phyloP scores from a whole-genome alignment of 1,140 invertebrate species.

The Aphelenchoides besseyi region DNA sequence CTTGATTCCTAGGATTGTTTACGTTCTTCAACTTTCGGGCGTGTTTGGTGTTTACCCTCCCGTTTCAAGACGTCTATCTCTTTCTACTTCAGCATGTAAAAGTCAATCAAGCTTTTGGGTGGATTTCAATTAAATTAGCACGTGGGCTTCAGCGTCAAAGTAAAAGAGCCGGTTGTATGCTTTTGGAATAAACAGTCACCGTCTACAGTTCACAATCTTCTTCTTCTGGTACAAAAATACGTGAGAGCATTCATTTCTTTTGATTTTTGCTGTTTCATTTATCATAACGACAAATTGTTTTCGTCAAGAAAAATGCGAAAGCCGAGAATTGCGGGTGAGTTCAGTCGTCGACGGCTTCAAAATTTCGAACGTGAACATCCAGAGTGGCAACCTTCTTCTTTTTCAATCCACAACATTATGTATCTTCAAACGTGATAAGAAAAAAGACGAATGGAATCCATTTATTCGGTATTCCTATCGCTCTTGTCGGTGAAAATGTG shows the following conservation, averaged over 20 bases:
- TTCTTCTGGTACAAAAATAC: no score
- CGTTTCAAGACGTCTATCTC: background rate
- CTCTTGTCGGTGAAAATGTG: slow-evolving; percentile 2
- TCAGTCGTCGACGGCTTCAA: background rate
- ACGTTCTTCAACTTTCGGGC: no score
- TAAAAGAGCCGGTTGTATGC: background rate
- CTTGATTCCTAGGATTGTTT: no score
- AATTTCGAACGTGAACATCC: background rate
- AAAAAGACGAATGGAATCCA: background rate
- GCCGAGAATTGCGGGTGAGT: no score
- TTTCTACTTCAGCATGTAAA: background rate
- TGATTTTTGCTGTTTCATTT: no score
- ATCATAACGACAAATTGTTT: no score
- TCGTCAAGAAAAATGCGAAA: no score
- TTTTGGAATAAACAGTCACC: background rate
- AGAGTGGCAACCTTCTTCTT: background rate
- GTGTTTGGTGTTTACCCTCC: background rate
- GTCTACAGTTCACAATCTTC: background rate
- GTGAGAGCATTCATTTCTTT: no score
- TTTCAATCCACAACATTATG: background rate
- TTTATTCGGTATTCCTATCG: background rate
- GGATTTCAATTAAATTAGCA: slow-evolving; percentile 4
- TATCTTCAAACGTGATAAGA: background rate
- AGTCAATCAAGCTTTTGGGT: background rate
- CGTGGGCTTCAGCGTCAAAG: background rate